Conservation (phyloP, 2,113 vertebrate species). For the Tachysurus vachellii region DNA sequence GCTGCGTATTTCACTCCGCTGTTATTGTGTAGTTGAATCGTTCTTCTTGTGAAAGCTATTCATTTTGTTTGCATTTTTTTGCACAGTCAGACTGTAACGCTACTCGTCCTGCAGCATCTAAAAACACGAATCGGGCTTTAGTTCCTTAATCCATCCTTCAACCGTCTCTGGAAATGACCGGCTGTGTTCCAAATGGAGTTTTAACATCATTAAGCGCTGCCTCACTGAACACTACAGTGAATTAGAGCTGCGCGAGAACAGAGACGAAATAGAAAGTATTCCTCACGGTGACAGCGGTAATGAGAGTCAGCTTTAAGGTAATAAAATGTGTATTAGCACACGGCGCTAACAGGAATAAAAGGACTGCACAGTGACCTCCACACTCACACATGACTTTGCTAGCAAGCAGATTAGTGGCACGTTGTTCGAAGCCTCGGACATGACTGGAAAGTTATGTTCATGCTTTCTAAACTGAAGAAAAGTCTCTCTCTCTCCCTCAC, state of each 20-base stretch:
- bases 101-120: neutral
- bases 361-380: neutral
- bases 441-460: neutral
- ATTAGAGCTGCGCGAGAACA: neutral
- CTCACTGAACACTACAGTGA: neutral
- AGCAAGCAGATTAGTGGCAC: neutral
- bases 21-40: neutral
- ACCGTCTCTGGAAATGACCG: neutral
- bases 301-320: neutral
- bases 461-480: neutral
- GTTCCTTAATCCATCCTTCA: neutral
- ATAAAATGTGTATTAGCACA: neutral
- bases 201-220: neutral
- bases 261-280: neutral
- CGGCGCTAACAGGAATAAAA: neutral
- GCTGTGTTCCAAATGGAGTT: constrained; percentile 13
- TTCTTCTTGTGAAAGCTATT: neutral
- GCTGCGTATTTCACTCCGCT: neutral
- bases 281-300: neutral
- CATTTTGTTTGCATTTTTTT: no score
- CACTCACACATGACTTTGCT: neutral
- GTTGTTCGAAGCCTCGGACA: no score
- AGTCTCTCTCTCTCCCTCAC: neutral
- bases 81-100: neutral
- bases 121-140: neutral